Base-by-base conservation (phyloP, 1,140 invertebrate species). In the Triops cancriformis region DNA sequence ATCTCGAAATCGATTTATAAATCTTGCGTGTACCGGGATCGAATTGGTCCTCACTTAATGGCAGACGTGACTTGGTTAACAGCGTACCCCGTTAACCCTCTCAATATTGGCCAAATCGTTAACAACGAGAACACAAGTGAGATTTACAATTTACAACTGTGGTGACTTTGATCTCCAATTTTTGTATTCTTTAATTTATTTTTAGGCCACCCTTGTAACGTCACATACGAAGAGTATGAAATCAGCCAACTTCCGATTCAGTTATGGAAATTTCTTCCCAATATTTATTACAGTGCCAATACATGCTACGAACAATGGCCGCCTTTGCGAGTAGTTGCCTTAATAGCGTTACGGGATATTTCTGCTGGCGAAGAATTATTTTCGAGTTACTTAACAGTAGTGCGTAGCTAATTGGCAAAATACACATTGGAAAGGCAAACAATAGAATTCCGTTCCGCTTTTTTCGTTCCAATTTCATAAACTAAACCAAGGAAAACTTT, bases 71-170 rank as follows among this genome's bases (percentile, higher is more conserved):
- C 82, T 23, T 87, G 86, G 86, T 76, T 87, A 9, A 84, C 84
- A 10, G 45, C 80, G 10, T 74, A 79, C 77, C 84, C 84, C 10
- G 26, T 83, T 11, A 86, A 86, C 80, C 86, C 86, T 10, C 77
- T 87, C 23, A 84, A 84, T 80, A 82, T 87, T 41, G 86, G 86
- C 6, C 86, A 87, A 79, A 87, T 85, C 81, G 85, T 87, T 26
- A 87, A 87, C 80, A 87, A 87, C 78, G 81, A 82, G 74, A 79
- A 78, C 31, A 76, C 77, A 81, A 73, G 83, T 83, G 75, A 75
- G 85, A 84, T 45, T 45, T 26, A 26, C 1, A 26, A 10, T 0
- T n/a, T 64, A 28, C 1, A 43, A 26, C 11, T 23, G 26, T 37
- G 12, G 23, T 18, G 37, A 18, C 28, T 41, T 42, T 28, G 31